These are phyloP conservation scores for Asbolus verrucosus DNA, from an alignment of 1,140 invertebrate genomes.

Conservation along the genomic window DNA sequence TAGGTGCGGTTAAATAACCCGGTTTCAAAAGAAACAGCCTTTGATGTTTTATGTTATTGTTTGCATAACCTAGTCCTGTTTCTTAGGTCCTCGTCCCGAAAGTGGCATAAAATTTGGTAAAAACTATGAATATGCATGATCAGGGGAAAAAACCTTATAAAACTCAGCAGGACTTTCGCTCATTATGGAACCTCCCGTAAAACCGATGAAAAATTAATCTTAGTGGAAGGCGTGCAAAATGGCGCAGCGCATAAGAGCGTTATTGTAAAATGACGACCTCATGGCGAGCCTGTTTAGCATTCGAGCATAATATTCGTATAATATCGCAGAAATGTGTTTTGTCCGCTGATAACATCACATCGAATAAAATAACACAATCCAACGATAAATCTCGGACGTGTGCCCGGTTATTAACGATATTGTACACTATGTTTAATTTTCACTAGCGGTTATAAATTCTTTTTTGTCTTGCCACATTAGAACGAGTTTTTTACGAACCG, in stretches of 20 bases:
- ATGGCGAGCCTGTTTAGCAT: constrained; percentile 17
- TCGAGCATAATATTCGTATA: constrained; percentile 20
- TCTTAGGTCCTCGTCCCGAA: not conserved
- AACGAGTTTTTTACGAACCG: too few species aligned
- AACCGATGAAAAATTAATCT: not conserved
- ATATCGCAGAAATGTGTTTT: constrained; percentile 25
- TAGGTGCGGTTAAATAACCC: constrained; percentile 28
- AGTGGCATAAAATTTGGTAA: constrained; percentile 24
- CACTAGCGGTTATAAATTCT: not conserved
- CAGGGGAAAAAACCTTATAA: not conserved
- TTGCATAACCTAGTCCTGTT: constrained; percentile 28
- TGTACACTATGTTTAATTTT: not conserved
- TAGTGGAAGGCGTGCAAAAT: not conserved
- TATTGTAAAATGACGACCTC: constrained; percentile 17
- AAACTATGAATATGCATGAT: constrained; percentile 32
- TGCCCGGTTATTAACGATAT: constrained; percentile 23
- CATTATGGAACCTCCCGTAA: not conserved
- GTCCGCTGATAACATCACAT: constrained; percentile 25
- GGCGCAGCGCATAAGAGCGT: not conserved
- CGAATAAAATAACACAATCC: constrained; percentile 4
- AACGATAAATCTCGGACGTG: constrained; percentile 29
- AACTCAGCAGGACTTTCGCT: constrained; percentile 13
- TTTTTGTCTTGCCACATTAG: too few species aligned
- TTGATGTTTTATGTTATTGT: constrained; percentile 27
- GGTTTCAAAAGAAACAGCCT: constrained; percentile 1